phyloP scores from a whole-genome alignment of 2,888 invertebrate genomes.

The Limnephilus marmoratus region DNA sequence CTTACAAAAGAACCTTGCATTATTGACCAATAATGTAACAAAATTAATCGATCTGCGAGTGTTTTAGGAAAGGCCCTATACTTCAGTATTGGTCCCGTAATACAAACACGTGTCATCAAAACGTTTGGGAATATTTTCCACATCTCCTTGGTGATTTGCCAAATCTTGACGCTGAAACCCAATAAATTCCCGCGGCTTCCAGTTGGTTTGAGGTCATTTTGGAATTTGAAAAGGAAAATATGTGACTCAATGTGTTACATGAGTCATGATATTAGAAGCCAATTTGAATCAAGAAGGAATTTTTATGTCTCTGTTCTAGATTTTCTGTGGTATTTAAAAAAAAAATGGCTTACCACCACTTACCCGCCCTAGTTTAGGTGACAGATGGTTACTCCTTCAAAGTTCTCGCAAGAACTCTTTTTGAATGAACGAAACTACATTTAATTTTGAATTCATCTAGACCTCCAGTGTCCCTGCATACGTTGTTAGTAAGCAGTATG shows the following conservation, averaged over 20 bases:
- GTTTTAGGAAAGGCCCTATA: background rate
- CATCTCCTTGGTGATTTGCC: background rate
- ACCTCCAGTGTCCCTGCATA: no score
- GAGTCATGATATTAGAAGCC: background rate
- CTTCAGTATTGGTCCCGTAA: background rate
- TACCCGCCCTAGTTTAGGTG: no score
- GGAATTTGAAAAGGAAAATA: background rate
- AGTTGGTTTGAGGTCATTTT: conserved; percentile 24
- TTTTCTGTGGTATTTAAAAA: no score
- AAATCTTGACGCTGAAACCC: background rate
- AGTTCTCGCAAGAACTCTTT: no score
- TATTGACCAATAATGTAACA: background rate
- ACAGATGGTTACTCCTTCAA: no score
- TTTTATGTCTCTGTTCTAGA: no score
- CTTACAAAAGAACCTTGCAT: no score
- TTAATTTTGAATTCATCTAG: no score
- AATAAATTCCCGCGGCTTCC: conserved; percentile 23
- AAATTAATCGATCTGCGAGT: background rate
- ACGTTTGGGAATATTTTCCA: background rate
- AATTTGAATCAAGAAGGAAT: background rate
- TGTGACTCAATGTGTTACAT: background rate
- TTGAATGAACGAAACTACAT: no score
- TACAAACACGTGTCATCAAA: conserved; percentile 37
- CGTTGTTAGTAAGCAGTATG: no score
- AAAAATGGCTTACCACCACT: no score